Percentiles rank a stretch among this genome's conserved stretches.
phyloP scores from a whole-genome alignment of 30 jellyfish, hydroid and myxozoan genomes.

The Hydractinia echinata region DNA sequence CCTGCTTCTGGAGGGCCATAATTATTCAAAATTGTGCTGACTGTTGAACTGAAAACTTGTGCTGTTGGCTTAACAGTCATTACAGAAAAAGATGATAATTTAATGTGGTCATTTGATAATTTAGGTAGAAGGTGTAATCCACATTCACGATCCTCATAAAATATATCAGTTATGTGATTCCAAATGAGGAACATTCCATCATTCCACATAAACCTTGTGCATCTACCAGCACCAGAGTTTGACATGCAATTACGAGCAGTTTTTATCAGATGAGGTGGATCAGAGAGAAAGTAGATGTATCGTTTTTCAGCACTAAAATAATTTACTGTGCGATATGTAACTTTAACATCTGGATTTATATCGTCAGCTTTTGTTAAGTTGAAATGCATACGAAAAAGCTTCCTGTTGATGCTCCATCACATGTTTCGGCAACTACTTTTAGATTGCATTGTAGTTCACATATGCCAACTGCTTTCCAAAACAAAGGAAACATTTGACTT shows the following conservation, averaged over 20 bases:
- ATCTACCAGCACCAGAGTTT: slow-evolving; percentile 48
- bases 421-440: too few species aligned
- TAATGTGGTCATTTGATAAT: slow-evolving; percentile 34
- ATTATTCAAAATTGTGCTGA: too few species aligned
- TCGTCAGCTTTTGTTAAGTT: too few species aligned
- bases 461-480: slow-evolving; percentile 66
- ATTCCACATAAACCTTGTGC: slow-evolving; percentile 54
- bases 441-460: slow-evolving; percentile 29
- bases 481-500: slow-evolving; percentile 53
- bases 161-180: slow-evolving; percentile 32
- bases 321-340: too few species aligned
- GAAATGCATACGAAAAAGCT: too few species aligned
- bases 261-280: slow-evolving; percentile 49
- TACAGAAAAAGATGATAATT: slow-evolving; percentile 27
- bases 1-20: too few species aligned
- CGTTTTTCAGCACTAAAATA: too few species aligned
- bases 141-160: slow-evolving; percentile 31
- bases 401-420: too few species aligned
- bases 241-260: slow-evolving; percentile 46
- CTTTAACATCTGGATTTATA: too few species aligned
- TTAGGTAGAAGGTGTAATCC: slow-evolving; percentile 43
- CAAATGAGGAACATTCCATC: slow-evolving; percentile 31
- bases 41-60: slow-evolving; percentile 42
- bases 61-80: slow-evolving; percentile 56
- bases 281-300: too few species aligned